Evolutionary conservation across 2,797 vertebrate genomes (phyloP), one percentile per base, ranked within the genome.

Genomic region (Poecilia velifera): DNA sequence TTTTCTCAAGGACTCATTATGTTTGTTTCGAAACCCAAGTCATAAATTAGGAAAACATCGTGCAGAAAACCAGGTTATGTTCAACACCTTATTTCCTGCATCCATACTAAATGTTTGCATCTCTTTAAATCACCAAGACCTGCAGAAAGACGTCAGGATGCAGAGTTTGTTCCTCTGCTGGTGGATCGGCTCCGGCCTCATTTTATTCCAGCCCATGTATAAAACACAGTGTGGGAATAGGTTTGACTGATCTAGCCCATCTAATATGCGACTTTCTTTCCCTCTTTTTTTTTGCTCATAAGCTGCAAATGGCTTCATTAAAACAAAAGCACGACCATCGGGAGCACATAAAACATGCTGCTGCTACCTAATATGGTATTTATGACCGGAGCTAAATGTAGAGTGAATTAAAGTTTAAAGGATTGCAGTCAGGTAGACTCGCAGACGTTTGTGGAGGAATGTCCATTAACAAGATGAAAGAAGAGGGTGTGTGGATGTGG

Each of bases 221-320:
- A 97, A 98, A 96, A 97, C 92, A 96, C 96, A 97, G 95, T 95
- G 93, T 90, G 97, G 96, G 97, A 98, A 97, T 97, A 97, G 96
- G 96, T 96, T 94, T 97, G 97, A 98, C 97, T 97, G 97, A 97
- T 97, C 96, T 96, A 94, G 96, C 96, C 82, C 96, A 96, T 97
- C 96, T 97, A 96, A 97, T 96, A 96, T 94, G 94, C 93, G 90
- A 94, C 96, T 94, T 93, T 93, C 89, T 87, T 84, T 85, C 79
- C 82, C 18, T 93, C 49, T 82, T 86, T 95, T 64, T 34, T 96
- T 96, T 93, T 94, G 88, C 96, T 96, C 96, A 96, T 97, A 97
- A 97, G 97, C 97, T 97, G 97, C 96, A 99, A 98, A 98, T 98
- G 97, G 97, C 97, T 98, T 99, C 98, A 99, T 99, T 99, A 99